Base-by-base conservation (phyloP, 2,797 vertebrate genomes). In the Podarcis lilfordi region DNA sequence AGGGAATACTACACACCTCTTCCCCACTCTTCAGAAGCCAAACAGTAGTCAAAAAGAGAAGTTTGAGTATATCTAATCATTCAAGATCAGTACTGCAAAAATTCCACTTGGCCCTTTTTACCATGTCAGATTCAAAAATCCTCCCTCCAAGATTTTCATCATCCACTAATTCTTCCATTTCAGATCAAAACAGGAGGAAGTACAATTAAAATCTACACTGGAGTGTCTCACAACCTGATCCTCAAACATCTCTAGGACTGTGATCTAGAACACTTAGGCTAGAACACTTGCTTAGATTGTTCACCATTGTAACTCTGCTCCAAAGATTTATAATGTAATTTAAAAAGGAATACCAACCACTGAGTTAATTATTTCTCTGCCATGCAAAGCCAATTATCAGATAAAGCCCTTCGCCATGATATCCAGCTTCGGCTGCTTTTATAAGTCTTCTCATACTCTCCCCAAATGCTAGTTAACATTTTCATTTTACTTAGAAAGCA, bases 401-500 rank as follows among this genome's bases (percentile, higher is more conserved):
- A 27, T 79, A 29, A 88, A 72, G 23, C 21, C 9, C 66, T 35
- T 71, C n/a, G 27, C 75, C 50, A 40, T 88, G 45, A 88, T 43
- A 75, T 29, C 50, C 37, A 9, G 13, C 23, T 79, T 84, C 37
- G 19, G 17, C 29, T 79, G 32, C 32, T 88, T 77, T 61, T 77
- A 25, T 59, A 88, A 29, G 40, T 9, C 17, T 81, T 64, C n/a
- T 78, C 55, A 59, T 50, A 77, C 8, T 69, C 40, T 23, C 29
- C 40, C 75, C 35, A 25, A 40, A 32, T 84, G 90, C 69, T 85
- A 43, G 76, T 61, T 64, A 85, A 86, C 43, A 71, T 79, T 92
- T 88, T 89, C 64, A 77, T 84, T 71, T 61, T 61, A 92, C 75
- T 37, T 82, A 87, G 61, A 91, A 95, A 94, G 94, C 92, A 76